Evolutionary conservation across 2,797 vertebrate species (phyloP).

Genomic region (Spheniscus humboldti): DNA sequence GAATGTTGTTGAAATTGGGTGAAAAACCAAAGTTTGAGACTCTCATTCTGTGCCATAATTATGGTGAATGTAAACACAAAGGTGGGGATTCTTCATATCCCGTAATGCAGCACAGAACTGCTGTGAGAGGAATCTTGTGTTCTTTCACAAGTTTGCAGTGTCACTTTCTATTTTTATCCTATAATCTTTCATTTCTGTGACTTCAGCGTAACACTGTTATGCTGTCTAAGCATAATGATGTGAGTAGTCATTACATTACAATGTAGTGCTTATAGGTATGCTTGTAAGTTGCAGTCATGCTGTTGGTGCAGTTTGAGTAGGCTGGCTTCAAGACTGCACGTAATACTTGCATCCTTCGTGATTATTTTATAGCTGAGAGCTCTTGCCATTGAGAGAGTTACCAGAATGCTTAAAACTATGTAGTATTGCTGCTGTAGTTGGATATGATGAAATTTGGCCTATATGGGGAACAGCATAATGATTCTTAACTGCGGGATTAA

Average conservation of each 20-base stretch:
- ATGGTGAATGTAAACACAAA: background rate
- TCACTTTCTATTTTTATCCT: background rate
- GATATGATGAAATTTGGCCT: background rate
- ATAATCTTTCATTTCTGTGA: background rate
- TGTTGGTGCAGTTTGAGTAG: background rate
- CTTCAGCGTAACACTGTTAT: rapidly evolving
- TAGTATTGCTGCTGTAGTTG: background rate
- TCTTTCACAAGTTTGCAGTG: background rate
- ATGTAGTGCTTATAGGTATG: background rate
- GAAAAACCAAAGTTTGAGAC: background rate
- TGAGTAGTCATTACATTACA: background rate
- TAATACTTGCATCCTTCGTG: background rate
- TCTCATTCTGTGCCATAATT: background rate
- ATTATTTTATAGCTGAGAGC: background rate
- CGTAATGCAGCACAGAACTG: background rate
- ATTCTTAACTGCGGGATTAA: background rate
- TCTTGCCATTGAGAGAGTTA: background rate
- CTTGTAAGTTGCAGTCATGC: background rate
- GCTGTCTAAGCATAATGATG: background rate
- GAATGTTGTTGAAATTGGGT: background rate
- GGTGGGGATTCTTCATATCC: background rate
- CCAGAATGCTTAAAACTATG: background rate
- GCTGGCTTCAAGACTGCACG: background rate
- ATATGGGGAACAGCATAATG: background rate
- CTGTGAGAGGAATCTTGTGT: background rate